Evolutionary conservation across 2,888 invertebrate genomes (phyloP).

Genomic region (Sinodicranocentrus sp.): DNA sequence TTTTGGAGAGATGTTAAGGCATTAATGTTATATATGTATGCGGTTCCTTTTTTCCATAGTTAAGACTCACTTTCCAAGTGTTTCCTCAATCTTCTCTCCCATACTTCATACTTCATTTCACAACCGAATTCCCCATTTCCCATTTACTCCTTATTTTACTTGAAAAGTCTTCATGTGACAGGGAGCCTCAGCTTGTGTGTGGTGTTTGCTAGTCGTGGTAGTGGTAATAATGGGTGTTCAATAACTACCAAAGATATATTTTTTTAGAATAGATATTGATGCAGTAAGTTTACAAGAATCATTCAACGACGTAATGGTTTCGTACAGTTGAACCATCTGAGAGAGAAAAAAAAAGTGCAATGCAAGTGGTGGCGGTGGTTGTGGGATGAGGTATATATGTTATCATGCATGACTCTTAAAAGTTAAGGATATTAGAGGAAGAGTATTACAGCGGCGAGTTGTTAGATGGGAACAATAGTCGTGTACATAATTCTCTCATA

Average conservation of each 20-base stretch:
- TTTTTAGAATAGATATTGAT: conserved; percentile 10
- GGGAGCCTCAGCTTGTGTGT: conserved; percentile 24
- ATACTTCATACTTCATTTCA: conserved; percentile 53
- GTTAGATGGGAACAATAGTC: conserved; percentile 45
- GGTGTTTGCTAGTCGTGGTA: conserved; percentile 21
- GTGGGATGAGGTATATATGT: not conserved
- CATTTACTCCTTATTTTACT: conserved; percentile 27
- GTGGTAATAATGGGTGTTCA: conserved; percentile 34
- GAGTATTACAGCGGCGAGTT: conserved; percentile 26
- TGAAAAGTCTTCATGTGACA: conserved; percentile 49
- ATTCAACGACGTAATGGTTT: conserved; percentile 25
- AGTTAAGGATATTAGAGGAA: conserved; percentile 19
- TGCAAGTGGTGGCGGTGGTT: not conserved
- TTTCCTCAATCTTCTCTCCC: conserved; percentile 1
- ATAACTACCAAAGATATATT: conserved; percentile 12
- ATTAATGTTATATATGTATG: no score
- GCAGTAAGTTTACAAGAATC: conserved; percentile 31
- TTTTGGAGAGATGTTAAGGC: not conserved
- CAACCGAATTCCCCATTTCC: conserved; percentile 29
- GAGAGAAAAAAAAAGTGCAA: conserved; percentile 1
- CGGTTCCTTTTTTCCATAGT: no score
- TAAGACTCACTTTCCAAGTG: not conserved
- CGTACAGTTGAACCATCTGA: not conserved
- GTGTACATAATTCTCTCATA: conserved; percentile 62
- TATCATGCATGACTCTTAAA: no score